Conservation (phyloP, 2,797 vertebrate genomes). For the Cichlasoma orientale region DNA sequence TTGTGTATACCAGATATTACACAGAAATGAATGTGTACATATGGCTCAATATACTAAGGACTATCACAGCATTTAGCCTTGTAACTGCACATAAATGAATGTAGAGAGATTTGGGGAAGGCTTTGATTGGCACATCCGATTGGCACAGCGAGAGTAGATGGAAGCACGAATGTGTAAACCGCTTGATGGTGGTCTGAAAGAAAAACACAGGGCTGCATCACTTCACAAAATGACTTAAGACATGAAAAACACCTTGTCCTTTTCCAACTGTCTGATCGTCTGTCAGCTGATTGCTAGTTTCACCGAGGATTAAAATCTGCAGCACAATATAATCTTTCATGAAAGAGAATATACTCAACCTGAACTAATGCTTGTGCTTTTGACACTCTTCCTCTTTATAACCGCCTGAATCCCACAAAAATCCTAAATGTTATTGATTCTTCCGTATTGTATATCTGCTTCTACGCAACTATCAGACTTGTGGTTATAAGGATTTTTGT, state of each 20-base stretch:
- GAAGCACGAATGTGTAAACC: constrained; percentile 56
- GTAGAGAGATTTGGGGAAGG: constrained; percentile 58
- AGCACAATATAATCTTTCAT: constrained; percentile 63
- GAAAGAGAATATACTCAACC: constrained; percentile 53
- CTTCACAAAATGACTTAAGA: constrained; percentile 50
- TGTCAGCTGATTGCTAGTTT: constrained; percentile 26
- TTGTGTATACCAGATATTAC: constrained; percentile 60
- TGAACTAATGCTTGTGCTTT: constrained; percentile 64
- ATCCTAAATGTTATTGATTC: constrained; percentile 64
- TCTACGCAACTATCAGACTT: constrained; percentile 59
- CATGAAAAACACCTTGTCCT: constrained; percentile 55
- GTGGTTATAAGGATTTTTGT: constrained; percentile 55
- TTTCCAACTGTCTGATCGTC: constrained; percentile 33
- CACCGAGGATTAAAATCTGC: constrained; percentile 42
- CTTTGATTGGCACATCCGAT: constrained; percentile 35
- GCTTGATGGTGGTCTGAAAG: constrained; percentile 31
- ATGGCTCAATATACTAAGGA: constrained; percentile 68
- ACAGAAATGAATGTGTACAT: constrained; percentile 72
- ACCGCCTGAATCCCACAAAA: constrained; percentile 51
- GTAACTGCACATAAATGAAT: constrained; percentile 74
- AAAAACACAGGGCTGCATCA: constrained; percentile 58
- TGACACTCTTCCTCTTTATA: constrained; percentile 61
- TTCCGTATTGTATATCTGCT: constrained; percentile 66
- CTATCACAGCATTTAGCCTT: constrained; percentile 72
- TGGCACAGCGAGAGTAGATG: constrained; percentile 12